Evolutionary conservation across 2,888 invertebrate genomes (phyloP), one percentile per base, ranked within the genome.

Genomic region (Phania funesta): DNA sequence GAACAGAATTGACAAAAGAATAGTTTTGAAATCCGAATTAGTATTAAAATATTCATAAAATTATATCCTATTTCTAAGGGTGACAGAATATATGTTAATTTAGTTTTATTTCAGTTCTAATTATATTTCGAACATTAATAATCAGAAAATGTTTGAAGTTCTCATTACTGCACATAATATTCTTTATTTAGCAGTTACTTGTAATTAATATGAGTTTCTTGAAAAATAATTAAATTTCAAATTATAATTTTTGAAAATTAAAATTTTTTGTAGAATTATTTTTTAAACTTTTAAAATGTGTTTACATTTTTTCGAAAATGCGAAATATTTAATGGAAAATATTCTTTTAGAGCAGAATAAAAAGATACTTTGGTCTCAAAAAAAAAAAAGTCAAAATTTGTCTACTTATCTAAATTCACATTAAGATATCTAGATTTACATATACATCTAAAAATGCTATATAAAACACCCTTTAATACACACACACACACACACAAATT

Each of bases 351-450:
- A n/a, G n/a, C 13, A 18, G 9, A 11, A 7, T 22, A 46, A 48
- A 60, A 35, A 29, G 46, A 18, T 7, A 4, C 18, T 65, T 62
- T 75, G 56, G 54, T 65, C 54, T 74, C 16, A 65, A 20, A 58
- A 46, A 8, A 32, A 8, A 35, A 46, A 74, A 38, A 38, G 35
- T 38, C 11, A 38, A 38, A 26, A 3, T 75, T 65, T 56, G 26
- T 65, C 46, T 56, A 56, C 24, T 54, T 44, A 26, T 29, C n/a
- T 4, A 65, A 38, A 22, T 67, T 65, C 22, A 20, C 11, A 65
- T 20, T 26, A 62, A 4, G n/a, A n/a, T n/a, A n/a, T n/a, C n/a
- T n/a, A 46, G 26, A 56, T 67, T 65, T 46, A 46, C 41, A 54
- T 46, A 62, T 38, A 38, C n/a, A 65, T 38, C 35, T 35, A 46